Percentiles rank a stretch among this genome's conserved stretches.
Evolutionary conservation across 1,140 invertebrate genomes (phyloP).

Genomic region (Proales similis): DNA sequence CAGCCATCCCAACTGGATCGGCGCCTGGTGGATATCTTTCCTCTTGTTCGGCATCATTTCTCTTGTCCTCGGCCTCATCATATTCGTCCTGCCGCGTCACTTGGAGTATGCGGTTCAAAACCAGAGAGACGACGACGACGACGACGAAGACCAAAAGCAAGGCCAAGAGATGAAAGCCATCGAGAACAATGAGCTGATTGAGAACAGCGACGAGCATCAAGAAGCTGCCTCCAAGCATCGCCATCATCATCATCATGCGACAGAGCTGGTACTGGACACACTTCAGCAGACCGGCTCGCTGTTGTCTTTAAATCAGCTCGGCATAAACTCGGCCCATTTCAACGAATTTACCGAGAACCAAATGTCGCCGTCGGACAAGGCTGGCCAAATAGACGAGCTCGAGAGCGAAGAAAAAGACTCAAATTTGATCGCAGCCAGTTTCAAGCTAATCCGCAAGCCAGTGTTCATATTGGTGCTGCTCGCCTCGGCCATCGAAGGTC

Average conservation of each 20-base stretch:
- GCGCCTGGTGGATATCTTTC: conserved; percentile 35
- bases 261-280: background rate
- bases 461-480: conserved; percentile 17
- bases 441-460: conserved; percentile 3
- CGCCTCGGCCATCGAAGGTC: conserved; percentile 14
- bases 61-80: conserved; percentile 6
- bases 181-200: background rate
- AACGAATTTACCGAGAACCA: too few species aligned
- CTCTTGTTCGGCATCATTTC: conserved; percentile 4
- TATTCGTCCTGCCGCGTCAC: conserved; percentile 2
- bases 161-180: background rate
- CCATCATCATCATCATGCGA: conserved; percentile 10
- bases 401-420: background rate
- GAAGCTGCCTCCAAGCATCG: too few species aligned
- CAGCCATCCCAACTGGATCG: conserved; percentile 34
- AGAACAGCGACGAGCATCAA: conserved; percentile 3
- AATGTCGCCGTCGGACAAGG: too few species aligned
- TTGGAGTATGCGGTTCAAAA: background rate
- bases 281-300: conserved; percentile 9
- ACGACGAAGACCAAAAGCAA: background rate
- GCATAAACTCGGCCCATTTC: background rate
- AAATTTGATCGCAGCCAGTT: background rate
- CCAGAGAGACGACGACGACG: background rate
- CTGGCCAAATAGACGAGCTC: too few species aligned
- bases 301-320: background rate